Base-by-base conservation (phyloP, 2,113 vertebrate species). In the Pitta sordida region DNA sequence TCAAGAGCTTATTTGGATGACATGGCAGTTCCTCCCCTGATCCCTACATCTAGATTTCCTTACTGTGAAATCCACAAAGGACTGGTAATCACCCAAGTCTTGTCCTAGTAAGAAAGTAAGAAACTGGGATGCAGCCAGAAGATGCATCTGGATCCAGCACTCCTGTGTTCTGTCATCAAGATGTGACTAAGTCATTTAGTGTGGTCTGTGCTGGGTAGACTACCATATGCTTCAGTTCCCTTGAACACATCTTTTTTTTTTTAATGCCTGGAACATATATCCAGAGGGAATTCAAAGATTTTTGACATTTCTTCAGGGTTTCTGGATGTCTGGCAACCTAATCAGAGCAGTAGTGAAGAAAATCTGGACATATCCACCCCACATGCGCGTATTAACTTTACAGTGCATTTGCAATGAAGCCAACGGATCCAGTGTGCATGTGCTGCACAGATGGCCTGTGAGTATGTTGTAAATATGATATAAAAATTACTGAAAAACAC, bases 251-350 rank as follows among this genome's bases (percentile, higher is more conserved):
- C 53, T 76, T 43, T 70, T 64, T 70, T 64, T 85, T 86, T 90
- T 94, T 68, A 44, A 37, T 85, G 82, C 75, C 81, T 94, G 90
- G 75, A 96, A 95, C 78, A 41, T 65, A 91, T 80, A 95, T 94
- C 94, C 87, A 95, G 93, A 82, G 94, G 90, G 94, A 93, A 91
- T 85, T 88, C 67, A 96, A 96, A 94, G 82, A 93, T 93, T 96
- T 95, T 76, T 96, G 93, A 96, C 91, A 93, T 96, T 96, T 96
- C 90, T 94, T 95, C 91, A 96, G 91, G 78, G 91, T 96, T 91
- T 94, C 96, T 96, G 85, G 65, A 93, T 96, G 96, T 95, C 94
- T 96, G 96, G 94, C 94, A 96, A 91, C 82, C 85, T 96, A 95
- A 96, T 96, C 94, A 94, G 91, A 94, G 94, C 88, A 73, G 75